Conservation (phyloP, 1,140 invertebrate species). For the Bombus difficillimus region DNA sequence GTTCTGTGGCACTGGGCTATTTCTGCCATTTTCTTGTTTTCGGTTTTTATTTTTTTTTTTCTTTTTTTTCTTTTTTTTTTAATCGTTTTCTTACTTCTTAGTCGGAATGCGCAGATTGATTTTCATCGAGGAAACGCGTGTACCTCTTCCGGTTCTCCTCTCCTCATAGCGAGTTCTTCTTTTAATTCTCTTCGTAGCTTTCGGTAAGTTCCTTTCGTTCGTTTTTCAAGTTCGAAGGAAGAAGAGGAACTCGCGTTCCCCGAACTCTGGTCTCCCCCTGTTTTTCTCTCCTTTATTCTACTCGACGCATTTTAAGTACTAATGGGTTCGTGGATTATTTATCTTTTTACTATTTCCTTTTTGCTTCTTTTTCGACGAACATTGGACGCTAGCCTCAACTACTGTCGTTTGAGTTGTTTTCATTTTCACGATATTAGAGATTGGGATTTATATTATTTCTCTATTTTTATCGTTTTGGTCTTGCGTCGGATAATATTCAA, state of each 20-base stretch:
- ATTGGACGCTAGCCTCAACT: constrained; percentile 18
- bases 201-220: background rate
- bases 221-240: background rate
- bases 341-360: background rate
- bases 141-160: background rate
- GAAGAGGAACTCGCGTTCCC: background rate
- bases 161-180: background rate
- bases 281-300: constrained; percentile 37
- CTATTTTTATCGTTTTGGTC: background rate
- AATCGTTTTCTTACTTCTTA: constrained; percentile 5
- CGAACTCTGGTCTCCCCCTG: background rate
- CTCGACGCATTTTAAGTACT: constrained; percentile 72
- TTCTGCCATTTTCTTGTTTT: background rate
- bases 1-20: constrained; percentile 67
- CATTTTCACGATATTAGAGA: background rate
- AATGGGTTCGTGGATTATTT: constrained; percentile 50
- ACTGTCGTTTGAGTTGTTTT: background rate
- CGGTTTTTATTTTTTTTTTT: background rate
- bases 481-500: background rate
- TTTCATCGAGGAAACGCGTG: background rate
- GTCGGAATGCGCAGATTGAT: constrained; percentile 28
- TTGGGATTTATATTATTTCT: background rate
- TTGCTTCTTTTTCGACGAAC: constrained; percentile 12
- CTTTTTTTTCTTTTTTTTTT: background rate
- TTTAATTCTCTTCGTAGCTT: background rate